Conservation (phyloP, 2,797 vertebrate genomes). For the Lerista edwardsae region DNA sequence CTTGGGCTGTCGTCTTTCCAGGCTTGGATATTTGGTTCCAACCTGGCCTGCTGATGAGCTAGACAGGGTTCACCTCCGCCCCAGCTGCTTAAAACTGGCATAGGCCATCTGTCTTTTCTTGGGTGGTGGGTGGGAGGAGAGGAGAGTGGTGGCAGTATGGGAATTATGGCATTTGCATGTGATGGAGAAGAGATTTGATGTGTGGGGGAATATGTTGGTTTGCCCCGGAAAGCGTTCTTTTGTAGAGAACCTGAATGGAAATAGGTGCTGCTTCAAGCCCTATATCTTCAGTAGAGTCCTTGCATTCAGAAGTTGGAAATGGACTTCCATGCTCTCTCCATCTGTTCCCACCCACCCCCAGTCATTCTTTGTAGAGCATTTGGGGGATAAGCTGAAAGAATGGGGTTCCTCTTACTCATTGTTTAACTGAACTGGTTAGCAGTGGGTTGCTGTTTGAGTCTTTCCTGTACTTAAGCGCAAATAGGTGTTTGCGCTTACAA, state of each 20-base stretch:
- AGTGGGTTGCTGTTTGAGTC: not conserved
- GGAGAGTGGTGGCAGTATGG: too few relatives aligned
- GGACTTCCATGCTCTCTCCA: not conserved
- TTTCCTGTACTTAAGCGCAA: not conserved
- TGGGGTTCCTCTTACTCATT: not conserved
- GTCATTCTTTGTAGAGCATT: not conserved
- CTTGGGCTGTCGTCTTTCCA: too few relatives aligned
- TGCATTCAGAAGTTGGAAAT: not conserved
- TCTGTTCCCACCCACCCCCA: not conserved
- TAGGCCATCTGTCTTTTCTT: too few relatives aligned
- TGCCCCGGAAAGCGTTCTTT: too few relatives aligned
- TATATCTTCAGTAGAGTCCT: not conserved
- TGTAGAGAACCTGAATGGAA: not conserved
- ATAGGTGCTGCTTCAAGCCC: not conserved
- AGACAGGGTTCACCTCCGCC: too few relatives aligned
- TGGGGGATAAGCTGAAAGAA: constrained; percentile 9
- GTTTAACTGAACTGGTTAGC: not conserved
- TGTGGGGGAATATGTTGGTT: not conserved
- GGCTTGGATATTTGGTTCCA: too few relatives aligned
- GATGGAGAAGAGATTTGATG: too few relatives aligned
- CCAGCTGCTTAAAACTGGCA: too few relatives aligned
- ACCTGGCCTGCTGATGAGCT: too few relatives aligned
- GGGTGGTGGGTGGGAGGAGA: too few relatives aligned
- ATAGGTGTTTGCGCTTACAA: not conserved
- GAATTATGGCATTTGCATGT: not conserved